Evolutionary conservation across 2,113 vertebrate species (phyloP), one percentile per base, ranked within the genome.

Genomic region (Actenoides hombroni): DNA sequence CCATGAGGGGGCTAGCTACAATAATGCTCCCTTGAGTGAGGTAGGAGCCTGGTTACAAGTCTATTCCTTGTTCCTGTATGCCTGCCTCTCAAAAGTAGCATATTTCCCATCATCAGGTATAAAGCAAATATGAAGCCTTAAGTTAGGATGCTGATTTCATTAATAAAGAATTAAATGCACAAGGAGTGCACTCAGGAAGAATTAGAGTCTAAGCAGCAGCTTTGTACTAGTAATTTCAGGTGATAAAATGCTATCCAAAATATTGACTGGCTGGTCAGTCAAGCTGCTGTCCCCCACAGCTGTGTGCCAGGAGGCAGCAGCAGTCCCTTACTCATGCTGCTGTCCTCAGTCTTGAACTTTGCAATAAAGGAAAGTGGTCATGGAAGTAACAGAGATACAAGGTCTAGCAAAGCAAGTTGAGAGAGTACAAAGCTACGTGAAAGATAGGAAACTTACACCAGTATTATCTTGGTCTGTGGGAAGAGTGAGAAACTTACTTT

Each of bases 301-400:
- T 59, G 11, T 1, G 1, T 59, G 65, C 69, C 64, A 57, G 16
- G 40, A 84, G 33, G 37, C 35, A 84, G 37, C 28, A 75, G 26
- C 14, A 20, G 33, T 16, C 23, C 40, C 57, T 33, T 35, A 48
- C 18, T 5, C 0, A 0, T 13, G 6, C 29, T 77, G 20, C n/a
- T 59, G 4, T n/a, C 21, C 69, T 87, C 64, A 54, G 23, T 46
- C 74, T 79, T 60, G 44, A 90, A 61, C 10, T 65, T 61, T 33
- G 21, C 15, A 24, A 14, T 17, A 19, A 69, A 57, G 39, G 11
- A 84, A 94, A 76, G 31, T 10, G 13, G 11, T 2, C n/a, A 53
- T 18, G 16, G 28, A 85, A 91, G 28, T 35, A 69, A 79, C 19
- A 68, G 35, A 59, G 24, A 33, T 9, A 40, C 7, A 17, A 86